These are phyloP conservation scores for Cossypha niveicapilla DNA, from an alignment of 2,797 vertebrate species.

Conservation along the genomic window DNA sequence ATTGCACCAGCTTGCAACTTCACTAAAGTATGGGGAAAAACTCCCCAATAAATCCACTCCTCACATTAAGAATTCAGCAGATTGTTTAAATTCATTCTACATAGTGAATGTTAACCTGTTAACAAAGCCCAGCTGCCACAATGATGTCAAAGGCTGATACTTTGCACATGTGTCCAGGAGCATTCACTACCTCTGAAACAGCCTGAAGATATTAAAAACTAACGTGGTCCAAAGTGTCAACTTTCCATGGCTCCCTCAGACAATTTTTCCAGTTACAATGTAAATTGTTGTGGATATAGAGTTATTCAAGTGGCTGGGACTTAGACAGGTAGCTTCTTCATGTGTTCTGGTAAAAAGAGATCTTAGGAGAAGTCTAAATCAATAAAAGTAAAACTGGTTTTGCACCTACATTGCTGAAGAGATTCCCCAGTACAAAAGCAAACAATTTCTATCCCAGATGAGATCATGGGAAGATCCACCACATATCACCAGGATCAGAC, in stretches of 20 bases:
- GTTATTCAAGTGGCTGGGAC: background rate
- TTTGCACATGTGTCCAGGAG: background rate
- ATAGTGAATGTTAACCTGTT: background rate
- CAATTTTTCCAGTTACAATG: background rate
- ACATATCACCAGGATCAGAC: background rate
- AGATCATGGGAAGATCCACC: background rate
- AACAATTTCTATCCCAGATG: background rate
- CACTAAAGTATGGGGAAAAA: background rate
- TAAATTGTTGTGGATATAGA: background rate
- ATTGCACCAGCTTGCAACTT: background rate
- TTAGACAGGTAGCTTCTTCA: background rate
- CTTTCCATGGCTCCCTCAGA: background rate
- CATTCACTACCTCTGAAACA: background rate
- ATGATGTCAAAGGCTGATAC: background rate
- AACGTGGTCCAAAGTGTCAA: background rate
- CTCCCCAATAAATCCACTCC: background rate
- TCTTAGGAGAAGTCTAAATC: background rate
- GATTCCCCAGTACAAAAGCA: background rate
- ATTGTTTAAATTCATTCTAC: background rate
- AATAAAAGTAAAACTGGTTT: background rate
- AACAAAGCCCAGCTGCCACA: background rate
- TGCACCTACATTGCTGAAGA: background rate
- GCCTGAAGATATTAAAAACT: background rate
- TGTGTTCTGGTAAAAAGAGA: background rate
- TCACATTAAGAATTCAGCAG: background rate